phyloP scores from a whole-genome alignment of 2,797 vertebrate species.

The Babyrousa celebensis region DNA sequence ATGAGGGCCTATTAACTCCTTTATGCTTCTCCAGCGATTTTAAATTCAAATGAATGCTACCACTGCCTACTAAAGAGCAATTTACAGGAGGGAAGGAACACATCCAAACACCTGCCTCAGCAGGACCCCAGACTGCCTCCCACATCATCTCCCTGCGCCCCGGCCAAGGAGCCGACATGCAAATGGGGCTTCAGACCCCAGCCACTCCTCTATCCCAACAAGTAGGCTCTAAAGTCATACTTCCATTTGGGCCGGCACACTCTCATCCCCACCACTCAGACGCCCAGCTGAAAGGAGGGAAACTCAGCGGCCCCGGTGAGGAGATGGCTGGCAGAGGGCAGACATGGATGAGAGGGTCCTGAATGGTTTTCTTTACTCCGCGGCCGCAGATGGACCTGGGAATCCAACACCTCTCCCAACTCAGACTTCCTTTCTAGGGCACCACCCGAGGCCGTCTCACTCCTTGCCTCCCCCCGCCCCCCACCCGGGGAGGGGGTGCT shows the following conservation, averaged over 20 bases:
- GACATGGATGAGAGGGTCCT: neutral
- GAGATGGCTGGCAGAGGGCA: neutral
- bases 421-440: neutral
- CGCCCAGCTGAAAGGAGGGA: neutral
- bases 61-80: neutral
- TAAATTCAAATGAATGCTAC: neutral
- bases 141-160: neutral
- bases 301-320: neutral
- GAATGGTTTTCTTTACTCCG: neutral
- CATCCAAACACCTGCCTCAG: conserved; percentile 10
- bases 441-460: neutral
- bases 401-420: neutral
- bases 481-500: neutral
- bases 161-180: neutral
- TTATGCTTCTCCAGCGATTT: conserved; percentile 39
- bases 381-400: neutral
- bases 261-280: neutral
- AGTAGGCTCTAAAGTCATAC: neutral
- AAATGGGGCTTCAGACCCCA: neutral
- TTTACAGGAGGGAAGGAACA: neutral
- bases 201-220: neutral
- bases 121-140: neutral
- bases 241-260: neutral
- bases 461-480: neutral
- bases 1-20: conserved; percentile 41